Percentiles rank a stretch among this genome's conserved stretches.
phyloP scores from a whole-genome alignment of 1,140 invertebrate species.

The Phymorhynchus buccinoides region DNA sequence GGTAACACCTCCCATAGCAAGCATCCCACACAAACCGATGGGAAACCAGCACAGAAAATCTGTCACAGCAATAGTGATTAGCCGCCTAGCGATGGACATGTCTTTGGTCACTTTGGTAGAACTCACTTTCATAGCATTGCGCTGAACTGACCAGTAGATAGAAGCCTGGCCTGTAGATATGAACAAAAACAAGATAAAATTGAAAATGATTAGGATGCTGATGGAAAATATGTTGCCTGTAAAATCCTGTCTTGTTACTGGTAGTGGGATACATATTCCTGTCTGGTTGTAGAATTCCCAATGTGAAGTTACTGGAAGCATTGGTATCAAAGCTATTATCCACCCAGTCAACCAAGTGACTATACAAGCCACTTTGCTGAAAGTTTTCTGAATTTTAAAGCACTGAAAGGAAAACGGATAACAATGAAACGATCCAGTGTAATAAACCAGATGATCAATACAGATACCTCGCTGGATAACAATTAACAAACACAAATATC shows the following conservation, averaged over 20 bases:
- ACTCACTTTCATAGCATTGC: not conserved
- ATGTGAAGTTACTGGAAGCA: conserved; percentile 8
- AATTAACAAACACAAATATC: not conserved
- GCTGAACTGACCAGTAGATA: not conserved
- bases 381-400: not conserved
- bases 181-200: not conserved
- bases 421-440: not conserved
- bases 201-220: not conserved
- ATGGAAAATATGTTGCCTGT: not conserved
- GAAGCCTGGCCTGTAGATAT: not conserved
- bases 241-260: not conserved
- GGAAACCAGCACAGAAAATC: too few species aligned
- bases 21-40: too few species aligned
- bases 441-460: not conserved
- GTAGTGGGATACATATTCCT: conserved; percentile 31
- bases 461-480: not conserved
- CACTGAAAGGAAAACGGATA: not conserved
- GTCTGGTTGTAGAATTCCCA: not conserved
- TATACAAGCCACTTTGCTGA: not conserved
- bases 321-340: not conserved
- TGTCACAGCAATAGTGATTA: too few species aligned
- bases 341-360: not conserved
- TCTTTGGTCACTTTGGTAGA: not conserved
- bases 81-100: not conserved
- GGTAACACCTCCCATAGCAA: too few species aligned